Percentiles rank a stretch among this genome's conserved stretches.
These are phyloP conservation scores for Caenorhabditis sp. DNA, from an alignment of 2,888 invertebrate species.

Conservation along the genomic window DNA sequence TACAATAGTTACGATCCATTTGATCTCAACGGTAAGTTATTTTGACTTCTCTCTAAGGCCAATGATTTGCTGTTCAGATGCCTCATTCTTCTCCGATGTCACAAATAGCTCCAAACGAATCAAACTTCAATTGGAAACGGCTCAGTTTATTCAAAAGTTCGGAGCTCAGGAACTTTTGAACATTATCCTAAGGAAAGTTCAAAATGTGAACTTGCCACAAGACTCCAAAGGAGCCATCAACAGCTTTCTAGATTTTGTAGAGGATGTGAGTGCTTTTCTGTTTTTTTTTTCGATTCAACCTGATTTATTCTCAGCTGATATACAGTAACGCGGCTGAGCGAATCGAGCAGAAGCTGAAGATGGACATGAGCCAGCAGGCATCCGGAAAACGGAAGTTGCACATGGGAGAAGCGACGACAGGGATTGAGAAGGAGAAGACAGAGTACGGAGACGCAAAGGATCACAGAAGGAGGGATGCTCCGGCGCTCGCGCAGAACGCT, in stretches of 20 bases:
- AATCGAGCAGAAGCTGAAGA: slow-evolving; percentile 35
- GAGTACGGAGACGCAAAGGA: slow-evolving; percentile 33
- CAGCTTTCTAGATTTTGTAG: slow-evolving; percentile 50
- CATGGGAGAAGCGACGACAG: slow-evolving; percentile 19
- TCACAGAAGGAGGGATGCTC: slow-evolving; percentile 35
- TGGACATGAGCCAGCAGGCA: slow-evolving; percentile 10
- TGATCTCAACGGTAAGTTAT: slow-evolving; percentile 18
- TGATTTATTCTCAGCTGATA: slow-evolving; percentile 45
- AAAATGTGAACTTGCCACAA: slow-evolving; percentile 36
- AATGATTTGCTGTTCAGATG: slow-evolving; percentile 21
- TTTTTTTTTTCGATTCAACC: not conserved
- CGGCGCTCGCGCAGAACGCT: slow-evolving; percentile 36
- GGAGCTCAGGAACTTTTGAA: slow-evolving; percentile 47
- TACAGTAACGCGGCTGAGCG: slow-evolving; percentile 32
- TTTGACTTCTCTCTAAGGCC: not conserved
- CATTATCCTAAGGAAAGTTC: slow-evolving; percentile 39
- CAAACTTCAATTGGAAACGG: slow-evolving; percentile 36
- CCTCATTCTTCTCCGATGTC: slow-evolving; percentile 41
- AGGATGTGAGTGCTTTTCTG: slow-evolving; percentile 24
- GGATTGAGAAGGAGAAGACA: slow-evolving; percentile 3
- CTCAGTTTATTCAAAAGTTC: slow-evolving; percentile 38
- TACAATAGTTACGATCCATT: slow-evolving; percentile 35
- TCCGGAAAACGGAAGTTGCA: too few relatives aligned
- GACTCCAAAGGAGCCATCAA: slow-evolving; percentile 40
- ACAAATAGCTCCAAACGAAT: slow-evolving; percentile 33